Evolutionary conservation across 2,797 vertebrate species (phyloP), one percentile per base, ranked within the genome.

Genomic region (Petrocephalus schoutedeni): DNA sequence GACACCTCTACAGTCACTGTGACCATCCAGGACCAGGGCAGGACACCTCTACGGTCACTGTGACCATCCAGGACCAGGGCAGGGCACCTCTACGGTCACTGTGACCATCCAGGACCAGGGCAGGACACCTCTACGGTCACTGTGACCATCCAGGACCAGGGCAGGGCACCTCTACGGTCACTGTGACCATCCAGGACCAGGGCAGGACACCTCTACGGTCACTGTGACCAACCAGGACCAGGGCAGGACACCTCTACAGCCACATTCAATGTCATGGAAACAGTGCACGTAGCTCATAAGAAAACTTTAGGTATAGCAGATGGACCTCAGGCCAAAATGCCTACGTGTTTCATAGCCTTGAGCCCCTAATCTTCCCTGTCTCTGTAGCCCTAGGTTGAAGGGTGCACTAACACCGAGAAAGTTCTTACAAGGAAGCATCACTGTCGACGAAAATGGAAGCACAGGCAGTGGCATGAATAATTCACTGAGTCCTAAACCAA

Each of bases 401-500:
- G 58, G n/a, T 32, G 28, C 58, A 61, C 21, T 21, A 84, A 84
- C 23, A 36, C 14, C 32, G 41, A 64, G 12, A 88, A 64, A 3
- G 45, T 85, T 36, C 58, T n/a, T 21, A n/a, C 21, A 5, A 21
- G 23, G 56, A 58, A 45, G 45, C 19, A 32, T 45, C 32, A 82
- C 32, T n/a, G 41, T 83, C 77, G 36, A 10, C 19, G 49, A 85
- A 83, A 83, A 83, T 49, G 80, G 58, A 85, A 67, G 59, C 80
- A 84, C 19, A 67, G 32, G 56, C 19, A 36, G 10, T 5, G 4
- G 45, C 51, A 84, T 88, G 58, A 88, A 85, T 88, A 84, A 88
- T 84, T 83, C 23, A 54, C 58, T 10, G 23, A 85, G 49, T 84
- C 49, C 64, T 32, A 84, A 82, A 87, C 54, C 54, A 82, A 87